phyloP scores from a whole-genome alignment of 2,888 invertebrate species.

The Latrodectus elegans region DNA sequence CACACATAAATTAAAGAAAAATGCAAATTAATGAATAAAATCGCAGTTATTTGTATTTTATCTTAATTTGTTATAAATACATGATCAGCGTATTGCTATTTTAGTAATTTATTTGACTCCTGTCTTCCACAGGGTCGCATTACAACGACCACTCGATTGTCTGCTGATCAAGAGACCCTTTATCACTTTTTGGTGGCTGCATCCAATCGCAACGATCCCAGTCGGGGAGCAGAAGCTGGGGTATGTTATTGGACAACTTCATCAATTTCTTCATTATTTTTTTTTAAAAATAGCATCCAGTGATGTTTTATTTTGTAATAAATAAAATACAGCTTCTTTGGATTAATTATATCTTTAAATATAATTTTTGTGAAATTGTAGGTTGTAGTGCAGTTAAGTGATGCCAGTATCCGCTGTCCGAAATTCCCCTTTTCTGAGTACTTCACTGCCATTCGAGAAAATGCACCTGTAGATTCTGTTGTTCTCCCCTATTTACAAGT shows the following conservation, averaged over 20 bases:
- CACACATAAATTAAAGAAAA: no score
- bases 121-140: slow-evolving; percentile 73
- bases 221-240: slow-evolving; percentile 70
- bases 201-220: slow-evolving; percentile 70
- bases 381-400: slow-evolving; percentile 70
- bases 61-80: neutral
- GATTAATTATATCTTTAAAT: neutral
- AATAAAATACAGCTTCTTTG: neutral
- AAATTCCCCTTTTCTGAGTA: slow-evolving; percentile 72
- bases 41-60: neutral
- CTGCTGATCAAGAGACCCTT: slow-evolving; percentile 71
- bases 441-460: slow-evolving; percentile 72
- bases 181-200: slow-evolving; percentile 72
- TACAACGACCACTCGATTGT: slow-evolving; percentile 72
- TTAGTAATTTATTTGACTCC: neutral
- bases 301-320: no score
- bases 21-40: neutral
- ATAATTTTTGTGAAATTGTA: slow-evolving; percentile 2
- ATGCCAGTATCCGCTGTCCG: slow-evolving; percentile 71
- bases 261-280: no score
- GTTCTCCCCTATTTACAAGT: slow-evolving; percentile 72
- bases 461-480: slow-evolving; percentile 71
- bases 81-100: neutral
- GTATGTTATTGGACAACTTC: slow-evolving; percentile 35
- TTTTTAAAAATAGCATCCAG: no score